A percentile compares a stretch with the other conserved stretches of the same genome.
Evolutionary conservation across 2,113 vertebrate genomes (phyloP).

Genomic region (Passer domesticus): DNA sequence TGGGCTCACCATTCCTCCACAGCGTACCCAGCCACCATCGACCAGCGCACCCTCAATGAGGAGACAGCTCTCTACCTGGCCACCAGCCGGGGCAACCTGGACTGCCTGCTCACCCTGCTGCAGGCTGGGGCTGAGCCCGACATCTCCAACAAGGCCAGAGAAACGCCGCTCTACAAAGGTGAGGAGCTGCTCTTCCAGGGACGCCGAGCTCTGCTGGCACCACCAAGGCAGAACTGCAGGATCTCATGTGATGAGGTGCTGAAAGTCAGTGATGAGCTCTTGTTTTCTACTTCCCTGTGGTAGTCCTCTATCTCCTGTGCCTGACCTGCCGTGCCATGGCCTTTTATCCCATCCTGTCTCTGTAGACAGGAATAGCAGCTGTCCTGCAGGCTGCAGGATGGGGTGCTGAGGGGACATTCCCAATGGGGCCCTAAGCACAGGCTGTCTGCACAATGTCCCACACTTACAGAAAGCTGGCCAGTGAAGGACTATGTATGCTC

Average conservation of each 20-base stretch:
- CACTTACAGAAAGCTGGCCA: background rate
- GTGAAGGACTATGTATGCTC: background rate
- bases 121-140: conserved; percentile 84
- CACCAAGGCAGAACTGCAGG: background rate
- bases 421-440: background rate
- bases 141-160: conserved; percentile 81
- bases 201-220: background rate
- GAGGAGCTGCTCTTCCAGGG: background rate
- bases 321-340: background rate
- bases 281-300: background rate
- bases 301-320: background rate
- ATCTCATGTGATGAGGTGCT: background rate
- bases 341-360: background rate
- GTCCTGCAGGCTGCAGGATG: background rate
- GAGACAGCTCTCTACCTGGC: conserved; percentile 87
- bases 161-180: conserved; percentile 93
- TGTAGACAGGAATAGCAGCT: background rate
- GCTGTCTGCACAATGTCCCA: background rate
- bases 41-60: conserved; percentile 82
- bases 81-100: conserved; percentile 68
- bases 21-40: conserved; percentile 83
- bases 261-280: background rate
- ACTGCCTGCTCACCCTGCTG: conserved; percentile 80
- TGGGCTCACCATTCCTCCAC: background rate
- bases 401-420: background rate